Conservation (phyloP, 2,797 vertebrate genomes). For the Melopsittacus undulatus region DNA sequence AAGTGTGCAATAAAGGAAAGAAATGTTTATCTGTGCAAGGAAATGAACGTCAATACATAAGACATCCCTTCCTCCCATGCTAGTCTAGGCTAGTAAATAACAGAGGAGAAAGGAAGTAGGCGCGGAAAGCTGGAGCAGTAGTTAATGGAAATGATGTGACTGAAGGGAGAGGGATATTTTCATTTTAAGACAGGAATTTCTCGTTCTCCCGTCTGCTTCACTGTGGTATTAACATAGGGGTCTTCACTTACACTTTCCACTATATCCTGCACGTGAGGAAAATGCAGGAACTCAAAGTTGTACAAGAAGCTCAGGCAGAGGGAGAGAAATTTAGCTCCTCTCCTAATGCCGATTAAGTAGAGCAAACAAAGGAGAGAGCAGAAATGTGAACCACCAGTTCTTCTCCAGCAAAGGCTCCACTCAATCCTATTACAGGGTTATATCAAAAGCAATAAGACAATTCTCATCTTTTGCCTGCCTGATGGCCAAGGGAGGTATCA, state of each 20-base stretch:
- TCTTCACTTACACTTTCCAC: neutral
- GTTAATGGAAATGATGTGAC: neutral
- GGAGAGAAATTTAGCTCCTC: neutral
- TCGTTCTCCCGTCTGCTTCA: neutral
- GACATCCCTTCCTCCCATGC: neutral
- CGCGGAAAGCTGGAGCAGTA: neutral
- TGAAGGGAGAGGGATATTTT: neutral
- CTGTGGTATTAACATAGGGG: neutral
- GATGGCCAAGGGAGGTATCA: neutral
- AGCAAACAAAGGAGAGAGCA: constrained; percentile 17
- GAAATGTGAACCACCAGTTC: neutral
- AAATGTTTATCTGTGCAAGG: neutral
- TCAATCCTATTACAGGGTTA: neutral
- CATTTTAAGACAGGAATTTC: neutral
- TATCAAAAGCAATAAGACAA: neutral
- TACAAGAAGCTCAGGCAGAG: neutral
- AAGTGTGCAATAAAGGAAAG: neutral
- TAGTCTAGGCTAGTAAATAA: neutral
- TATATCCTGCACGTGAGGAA: neutral
- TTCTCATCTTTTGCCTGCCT: neutral
- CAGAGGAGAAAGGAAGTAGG: neutral
- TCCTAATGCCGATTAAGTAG: neutral
- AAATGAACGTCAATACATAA: neutral
- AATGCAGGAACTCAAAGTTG: neutral
- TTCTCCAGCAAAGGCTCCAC: neutral